A percentile compares a stretch with the other conserved stretches of the same genome.
These are phyloP conservation scores for Eudemis profundana DNA, from an alignment of 2,888 invertebrate genomes.

Conservation along the genomic window DNA sequence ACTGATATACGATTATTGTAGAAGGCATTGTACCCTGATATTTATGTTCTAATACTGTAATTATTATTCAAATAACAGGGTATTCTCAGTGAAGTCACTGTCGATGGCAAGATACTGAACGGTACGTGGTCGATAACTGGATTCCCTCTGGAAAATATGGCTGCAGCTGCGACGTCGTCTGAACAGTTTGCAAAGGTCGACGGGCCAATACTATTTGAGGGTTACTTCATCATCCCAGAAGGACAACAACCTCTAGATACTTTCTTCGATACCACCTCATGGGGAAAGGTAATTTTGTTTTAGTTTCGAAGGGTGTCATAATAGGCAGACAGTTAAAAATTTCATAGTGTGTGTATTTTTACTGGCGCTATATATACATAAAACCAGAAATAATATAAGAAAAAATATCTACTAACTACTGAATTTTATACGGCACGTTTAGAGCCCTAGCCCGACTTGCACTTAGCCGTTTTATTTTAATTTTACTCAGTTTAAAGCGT, in stretches of 20 bases:
- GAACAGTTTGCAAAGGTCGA: slow-evolving; percentile 42
- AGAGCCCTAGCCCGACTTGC: too few relatives aligned
- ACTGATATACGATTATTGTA: too few relatives aligned
- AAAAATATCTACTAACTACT: too few relatives aligned
- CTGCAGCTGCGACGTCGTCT: slow-evolving; percentile 35
- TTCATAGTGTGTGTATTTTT: too few relatives aligned
- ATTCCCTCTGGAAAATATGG: slow-evolving; percentile 79
- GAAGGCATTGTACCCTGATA: too few relatives aligned
- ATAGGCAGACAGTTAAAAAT: too few relatives aligned
- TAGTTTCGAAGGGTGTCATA: too few relatives aligned
- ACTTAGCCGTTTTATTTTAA: too few relatives aligned
- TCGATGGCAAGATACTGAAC: slow-evolving; percentile 77
- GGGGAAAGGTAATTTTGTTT: slow-evolving; percentile 88
- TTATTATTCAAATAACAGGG: slow-evolving; percentile 75
- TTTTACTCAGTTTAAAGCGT: too few relatives aligned
- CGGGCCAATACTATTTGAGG: slow-evolving; percentile 86
- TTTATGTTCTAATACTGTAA: neutral
- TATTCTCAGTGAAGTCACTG: slow-evolving; percentile 81
- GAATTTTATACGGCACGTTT: too few relatives aligned
- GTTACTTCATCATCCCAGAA: slow-evolving; percentile 70
- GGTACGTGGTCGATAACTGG: slow-evolving; percentile 88
- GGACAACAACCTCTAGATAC: slow-evolving; percentile 88
- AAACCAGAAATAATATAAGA: too few relatives aligned
- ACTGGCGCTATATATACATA: too few relatives aligned
- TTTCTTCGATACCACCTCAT: slow-evolving; percentile 90